phyloP scores from a whole-genome alignment of 1,140 invertebrate genomes.

The Drosophila pruinosa region DNA sequence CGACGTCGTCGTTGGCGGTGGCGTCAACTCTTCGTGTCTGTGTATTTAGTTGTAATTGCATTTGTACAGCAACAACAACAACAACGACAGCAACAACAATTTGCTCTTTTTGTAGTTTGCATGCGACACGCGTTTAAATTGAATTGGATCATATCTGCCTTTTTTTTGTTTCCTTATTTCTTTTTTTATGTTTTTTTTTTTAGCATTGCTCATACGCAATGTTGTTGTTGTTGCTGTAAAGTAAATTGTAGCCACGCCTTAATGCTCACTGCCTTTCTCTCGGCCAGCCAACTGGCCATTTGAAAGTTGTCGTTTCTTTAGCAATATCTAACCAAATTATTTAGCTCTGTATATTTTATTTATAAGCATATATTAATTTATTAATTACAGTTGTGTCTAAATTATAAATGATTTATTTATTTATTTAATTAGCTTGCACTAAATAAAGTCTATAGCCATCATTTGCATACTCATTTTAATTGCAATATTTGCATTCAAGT shows the following conservation, averaged over 20 bases:
- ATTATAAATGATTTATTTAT: no score
- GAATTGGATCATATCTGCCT: constrained; percentile 75
- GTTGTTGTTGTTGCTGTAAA: constrained; percentile 13
- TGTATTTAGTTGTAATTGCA: constrained; percentile 75
- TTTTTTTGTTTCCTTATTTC: constrained; percentile 2
- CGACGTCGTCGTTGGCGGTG: constrained; percentile 34
- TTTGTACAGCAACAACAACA: constrained; percentile 52
- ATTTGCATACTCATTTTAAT: no score
- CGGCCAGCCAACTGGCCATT: constrained; percentile 9
- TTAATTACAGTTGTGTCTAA: no score
- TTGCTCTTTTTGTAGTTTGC: constrained; percentile 48
- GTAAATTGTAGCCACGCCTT: constrained; percentile 39
- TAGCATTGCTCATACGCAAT: constrained; percentile 10
- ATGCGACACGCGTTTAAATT: constrained; percentile 78
- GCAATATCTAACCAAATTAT: background rate
- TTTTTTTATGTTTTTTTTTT: background rate
- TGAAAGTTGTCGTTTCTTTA: constrained; percentile 32
- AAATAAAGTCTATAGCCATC: no score
- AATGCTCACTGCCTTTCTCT: constrained; percentile 32
- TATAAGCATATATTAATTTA: no score
- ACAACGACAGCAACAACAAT: constrained; percentile 42
- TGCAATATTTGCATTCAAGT: no score
- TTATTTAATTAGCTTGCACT: no score
- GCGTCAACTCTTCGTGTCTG: constrained; percentile 47
- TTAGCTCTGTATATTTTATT: background rate